Conservation (phyloP, 2,888 invertebrate species). For the Baronia brevicornis region DNA sequence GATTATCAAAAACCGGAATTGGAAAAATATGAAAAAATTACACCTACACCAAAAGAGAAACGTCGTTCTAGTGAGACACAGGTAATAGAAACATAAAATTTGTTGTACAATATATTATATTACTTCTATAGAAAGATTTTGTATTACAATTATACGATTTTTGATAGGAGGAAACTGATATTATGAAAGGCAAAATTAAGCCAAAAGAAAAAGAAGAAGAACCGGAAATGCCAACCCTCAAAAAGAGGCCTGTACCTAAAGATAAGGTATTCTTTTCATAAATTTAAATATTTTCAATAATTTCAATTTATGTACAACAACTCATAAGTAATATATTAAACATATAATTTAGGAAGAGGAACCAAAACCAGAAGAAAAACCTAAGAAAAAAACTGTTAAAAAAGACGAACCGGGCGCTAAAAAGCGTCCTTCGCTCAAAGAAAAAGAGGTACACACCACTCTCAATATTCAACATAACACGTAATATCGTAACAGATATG, state of each 20-base stretch:
- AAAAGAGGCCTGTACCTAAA: constrained; percentile 58
- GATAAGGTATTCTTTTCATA: constrained; percentile 48
- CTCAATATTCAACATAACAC: constrained; percentile 22
- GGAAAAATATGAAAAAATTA: constrained; percentile 79
- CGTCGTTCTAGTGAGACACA: constrained; percentile 53
- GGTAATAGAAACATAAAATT: constrained; percentile 33
- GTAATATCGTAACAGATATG: constrained; percentile 28
- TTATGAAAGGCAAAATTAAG: constrained; percentile 66
- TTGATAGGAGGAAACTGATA: constrained; percentile 65
- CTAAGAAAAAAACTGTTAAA: constrained; percentile 55
- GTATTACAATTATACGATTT: too few species aligned
- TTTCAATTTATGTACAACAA: constrained; percentile 3
- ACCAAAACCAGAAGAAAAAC: constrained; percentile 61
- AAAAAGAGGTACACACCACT: constrained; percentile 54
- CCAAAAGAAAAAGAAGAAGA: constrained; percentile 63
- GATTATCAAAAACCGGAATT: constrained; percentile 84
- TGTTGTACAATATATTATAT: neutral
- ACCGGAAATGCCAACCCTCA: constrained; percentile 55
- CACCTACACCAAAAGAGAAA: constrained; percentile 61
- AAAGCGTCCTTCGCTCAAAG: constrained; percentile 63
- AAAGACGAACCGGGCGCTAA: constrained; percentile 56
- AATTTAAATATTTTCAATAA: constrained; percentile 2
- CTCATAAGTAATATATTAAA: constrained; percentile 10
- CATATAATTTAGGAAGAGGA: constrained; percentile 54
- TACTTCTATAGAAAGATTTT: too few species aligned